Percentiles rank a stretch among this genome's conserved stretches.
These are phyloP conservation scores for Calyptommatus sinebrachiatus DNA, from an alignment of 2,113 vertebrate genomes.

Conservation along the genomic window DNA sequence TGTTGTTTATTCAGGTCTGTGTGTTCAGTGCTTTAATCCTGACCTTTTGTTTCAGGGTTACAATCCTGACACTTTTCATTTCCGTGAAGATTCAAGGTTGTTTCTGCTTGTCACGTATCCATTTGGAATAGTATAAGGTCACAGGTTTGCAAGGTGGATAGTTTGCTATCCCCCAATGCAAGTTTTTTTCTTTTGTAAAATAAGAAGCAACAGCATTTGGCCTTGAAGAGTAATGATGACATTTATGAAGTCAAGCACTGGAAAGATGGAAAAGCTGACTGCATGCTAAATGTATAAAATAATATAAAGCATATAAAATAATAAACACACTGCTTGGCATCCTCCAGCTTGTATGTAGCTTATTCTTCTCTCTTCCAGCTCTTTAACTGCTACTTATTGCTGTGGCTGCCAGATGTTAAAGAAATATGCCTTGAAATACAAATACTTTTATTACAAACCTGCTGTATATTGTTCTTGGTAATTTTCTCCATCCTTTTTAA, in stretches of 20 bases:
- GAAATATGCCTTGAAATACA: background rate
- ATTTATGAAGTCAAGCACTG: background rate
- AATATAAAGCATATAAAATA: background rate
- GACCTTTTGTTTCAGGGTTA: no score
- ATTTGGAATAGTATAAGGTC: background rate
- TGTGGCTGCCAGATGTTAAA: background rate
- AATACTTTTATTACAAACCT: background rate
- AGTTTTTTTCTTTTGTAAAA: background rate
- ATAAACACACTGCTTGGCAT: background rate
- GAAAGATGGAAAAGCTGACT: background rate
- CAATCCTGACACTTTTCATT: background rate
- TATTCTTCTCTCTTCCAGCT: background rate
- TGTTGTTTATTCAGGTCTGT: background rate
- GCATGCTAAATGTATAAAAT: background rate
- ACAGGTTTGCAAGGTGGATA: background rate
- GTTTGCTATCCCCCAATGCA: background rate
- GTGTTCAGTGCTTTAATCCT: no score
- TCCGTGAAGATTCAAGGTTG: background rate
- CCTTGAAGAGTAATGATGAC: background rate
- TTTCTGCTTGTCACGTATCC: background rate
- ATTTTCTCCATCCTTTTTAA: no score
- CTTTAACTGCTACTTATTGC: background rate
- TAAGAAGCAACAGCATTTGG: background rate
- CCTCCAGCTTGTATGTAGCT: background rate
- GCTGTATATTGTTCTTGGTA: background rate